Evolutionary conservation across 2,113 vertebrate genomes (phyloP).

Genomic region (Pitta sordida): DNA sequence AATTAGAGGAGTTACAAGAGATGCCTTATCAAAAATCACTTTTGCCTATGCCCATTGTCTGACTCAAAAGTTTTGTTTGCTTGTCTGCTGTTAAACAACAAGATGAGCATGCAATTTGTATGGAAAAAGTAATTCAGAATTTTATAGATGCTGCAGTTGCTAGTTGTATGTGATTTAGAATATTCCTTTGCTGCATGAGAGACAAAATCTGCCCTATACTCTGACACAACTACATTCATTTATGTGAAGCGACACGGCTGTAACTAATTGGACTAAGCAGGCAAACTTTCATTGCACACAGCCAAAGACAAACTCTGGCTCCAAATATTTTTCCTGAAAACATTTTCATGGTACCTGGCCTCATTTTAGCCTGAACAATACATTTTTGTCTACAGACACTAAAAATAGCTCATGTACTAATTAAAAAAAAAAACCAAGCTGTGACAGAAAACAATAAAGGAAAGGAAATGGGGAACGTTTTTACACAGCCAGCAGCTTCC

Average conservation of each 20-base stretch:
- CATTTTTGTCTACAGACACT: constrained; percentile 12
- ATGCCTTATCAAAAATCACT: background rate
- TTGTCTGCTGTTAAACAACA: background rate
- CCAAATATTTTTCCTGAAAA: background rate
- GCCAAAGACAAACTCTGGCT: background rate
- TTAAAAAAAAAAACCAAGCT: constrained; percentile 48
- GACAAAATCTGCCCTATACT: background rate
- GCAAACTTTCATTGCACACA: background rate
- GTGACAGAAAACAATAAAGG: constrained; percentile 54
- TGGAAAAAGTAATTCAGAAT: background rate
- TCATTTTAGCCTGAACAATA: constrained; percentile 18
- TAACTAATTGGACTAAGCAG: constrained; percentile 33
- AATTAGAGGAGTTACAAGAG: background rate
- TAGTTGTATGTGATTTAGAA: background rate
- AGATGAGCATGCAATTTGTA: background rate
- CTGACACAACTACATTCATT: background rate
- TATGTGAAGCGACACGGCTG: background rate
- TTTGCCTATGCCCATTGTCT: background rate
- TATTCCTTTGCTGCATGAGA: background rate
- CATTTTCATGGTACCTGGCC: constrained; percentile 28
- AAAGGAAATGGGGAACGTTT: constrained; percentile 41
- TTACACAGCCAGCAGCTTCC: constrained; percentile 50
- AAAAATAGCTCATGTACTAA: constrained; percentile 37
- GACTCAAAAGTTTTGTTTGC: background rate
- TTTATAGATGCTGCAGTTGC: background rate